Conservation (phyloP, 2,797 vertebrate genomes). For the Enteromius radiatus region DNA sequence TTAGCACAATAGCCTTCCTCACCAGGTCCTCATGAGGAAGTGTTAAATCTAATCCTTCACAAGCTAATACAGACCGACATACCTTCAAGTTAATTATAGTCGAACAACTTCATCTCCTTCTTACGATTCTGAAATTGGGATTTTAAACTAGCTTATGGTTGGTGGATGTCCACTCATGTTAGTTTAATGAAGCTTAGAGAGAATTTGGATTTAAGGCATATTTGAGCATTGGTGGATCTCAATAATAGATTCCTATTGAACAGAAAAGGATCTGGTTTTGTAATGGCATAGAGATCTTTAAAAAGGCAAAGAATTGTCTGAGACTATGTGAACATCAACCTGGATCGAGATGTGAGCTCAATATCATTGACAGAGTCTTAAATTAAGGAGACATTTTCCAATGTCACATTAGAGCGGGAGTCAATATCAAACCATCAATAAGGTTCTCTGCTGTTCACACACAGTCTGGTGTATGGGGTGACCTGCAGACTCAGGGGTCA, state of each 20-base stretch:
- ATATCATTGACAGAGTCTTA: constrained; percentile 55
- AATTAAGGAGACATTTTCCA: constrained; percentile 54
- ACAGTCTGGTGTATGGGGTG: constrained; percentile 25
- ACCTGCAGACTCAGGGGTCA: constrained; percentile 54
- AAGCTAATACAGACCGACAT: constrained; percentile 78
- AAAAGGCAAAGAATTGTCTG: constrained; percentile 58
- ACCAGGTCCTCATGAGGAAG: constrained; percentile 72
- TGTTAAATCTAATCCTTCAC: constrained; percentile 83
- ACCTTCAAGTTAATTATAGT: constrained; percentile 81
- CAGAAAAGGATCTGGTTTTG: background rate
- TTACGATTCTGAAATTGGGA: constrained; percentile 72
- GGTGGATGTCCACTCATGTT: constrained; percentile 73
- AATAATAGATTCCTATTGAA: constrained; percentile 66
- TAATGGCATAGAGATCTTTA: constrained; percentile 52
- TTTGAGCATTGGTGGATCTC: constrained; percentile 55
- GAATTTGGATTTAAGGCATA: constrained; percentile 66
- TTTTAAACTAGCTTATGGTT: constrained; percentile 73
- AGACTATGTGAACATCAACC: constrained; percentile 40
- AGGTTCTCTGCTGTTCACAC: constrained; percentile 47
- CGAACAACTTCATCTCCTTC: constrained; percentile 76
- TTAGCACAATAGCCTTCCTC: constrained; percentile 78
- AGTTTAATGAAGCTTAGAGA: constrained; percentile 75
- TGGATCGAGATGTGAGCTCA: constrained; percentile 18
- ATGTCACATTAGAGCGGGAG: constrained; percentile 50
- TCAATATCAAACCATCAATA: constrained; percentile 57